phyloP scores from a whole-genome alignment of 2,113 vertebrate genomes.

The Chionodraco myersi region DNA sequence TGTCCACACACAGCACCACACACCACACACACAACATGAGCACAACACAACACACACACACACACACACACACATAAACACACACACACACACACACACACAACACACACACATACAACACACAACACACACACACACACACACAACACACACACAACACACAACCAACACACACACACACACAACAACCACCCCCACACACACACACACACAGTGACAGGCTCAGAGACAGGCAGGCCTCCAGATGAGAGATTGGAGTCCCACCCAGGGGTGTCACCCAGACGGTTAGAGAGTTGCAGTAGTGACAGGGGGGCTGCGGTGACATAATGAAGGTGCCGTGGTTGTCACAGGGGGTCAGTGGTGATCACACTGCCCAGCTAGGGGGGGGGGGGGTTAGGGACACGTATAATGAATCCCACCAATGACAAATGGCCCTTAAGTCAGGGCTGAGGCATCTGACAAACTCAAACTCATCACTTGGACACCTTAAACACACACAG shows the following conservation, averaged over 20 bases:
- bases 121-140: too few relatives aligned
- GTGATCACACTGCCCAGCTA: constrained; percentile 96
- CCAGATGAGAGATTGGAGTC: constrained; percentile 84
- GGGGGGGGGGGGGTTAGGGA: constrained; percentile 80
- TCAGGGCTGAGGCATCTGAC: constrained; percentile 96
- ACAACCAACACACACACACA: too few relatives aligned
- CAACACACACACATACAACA: constrained; percentile 14
- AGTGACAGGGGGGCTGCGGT: constrained; percentile 91
- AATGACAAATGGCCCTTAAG: constrained; percentile 98
- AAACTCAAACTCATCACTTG: constrained; percentile 91
- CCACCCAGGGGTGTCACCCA: constrained; percentile 83
- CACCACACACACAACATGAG: background rate
- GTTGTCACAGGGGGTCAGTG: constrained; percentile 97
- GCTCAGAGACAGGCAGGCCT: constrained; percentile 71
- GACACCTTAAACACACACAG: constrained; percentile 26
- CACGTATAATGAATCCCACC: constrained; percentile 98
- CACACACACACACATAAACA: constrained; percentile 13
- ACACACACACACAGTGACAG: constrained; percentile 60
- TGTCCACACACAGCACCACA: constrained; percentile 41
- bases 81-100: background rate
- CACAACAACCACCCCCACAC: too few relatives aligned
- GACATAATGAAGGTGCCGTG: constrained; percentile 99
- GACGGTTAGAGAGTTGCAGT: constrained; percentile 81
- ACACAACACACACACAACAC: constrained; percentile 34
- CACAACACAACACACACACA: too few relatives aligned